Evolutionary conservation across 1,140 invertebrate genomes (phyloP), one percentile per base, ranked within the genome.

Genomic region (Piezodorus guildinii): DNA sequence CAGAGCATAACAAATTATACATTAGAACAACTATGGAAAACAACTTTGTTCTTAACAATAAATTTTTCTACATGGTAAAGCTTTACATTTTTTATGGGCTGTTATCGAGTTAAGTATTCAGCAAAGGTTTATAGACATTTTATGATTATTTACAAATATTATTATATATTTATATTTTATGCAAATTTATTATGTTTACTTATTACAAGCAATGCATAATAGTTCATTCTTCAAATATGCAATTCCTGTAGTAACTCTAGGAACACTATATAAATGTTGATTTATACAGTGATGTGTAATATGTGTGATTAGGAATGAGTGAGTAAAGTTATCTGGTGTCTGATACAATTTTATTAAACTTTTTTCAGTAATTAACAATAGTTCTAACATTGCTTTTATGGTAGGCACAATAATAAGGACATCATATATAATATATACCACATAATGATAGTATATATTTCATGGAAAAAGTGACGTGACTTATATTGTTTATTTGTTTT

Each of bases 331-430:
- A 39, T 39, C 34, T 39, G 34, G 34, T 39, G 34, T 39, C 34
- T 39, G 34, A 39, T 39, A 39, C 16, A 19, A 9, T 19, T 49
- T 49, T 49, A 49, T 49, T 17, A 17, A 49, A 49, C n/a, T 10
- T 10, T 17, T 9, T 19, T 49, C 3, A 49, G 46, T 49, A 4
- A 49, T 49, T 49, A 49, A 39, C 34, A 39, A 39, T 39, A 39
- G 46, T n/a, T 49, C 46, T 49, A 49, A 49, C n/a, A 49, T 49
- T 49, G 46, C 46, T 49, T 49, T 49, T 49, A 21, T 49, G 5
- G 21, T 49, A 49, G 46, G 46, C 46, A 49, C 46, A 49, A 49
- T 49, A 21, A 49, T 49, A 21, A 49, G 46, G 46, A 49, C 46
- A 49, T 19, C 17, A 49, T 49, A 49, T 49, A 49, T 2, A 49